Evolutionary conservation across 2,797 vertebrate genomes (phyloP), one percentile per base, ranked within the genome.

Genomic region (Sebastes taczanowskii): DNA sequence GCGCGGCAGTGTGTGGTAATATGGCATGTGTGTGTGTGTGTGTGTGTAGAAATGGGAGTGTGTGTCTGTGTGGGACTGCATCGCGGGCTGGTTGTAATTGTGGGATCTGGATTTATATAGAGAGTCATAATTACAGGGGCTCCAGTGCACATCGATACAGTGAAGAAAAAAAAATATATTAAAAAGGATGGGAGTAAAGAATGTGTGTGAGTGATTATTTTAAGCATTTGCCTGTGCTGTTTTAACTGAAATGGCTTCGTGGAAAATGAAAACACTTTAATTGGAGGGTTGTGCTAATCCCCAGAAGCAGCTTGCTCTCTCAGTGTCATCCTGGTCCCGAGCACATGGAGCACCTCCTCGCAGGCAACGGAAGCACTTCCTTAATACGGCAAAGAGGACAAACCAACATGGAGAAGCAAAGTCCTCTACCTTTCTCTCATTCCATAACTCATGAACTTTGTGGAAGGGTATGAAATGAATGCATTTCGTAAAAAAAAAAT

Each of bases 81-180:
- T 60, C 66, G 11, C 35, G 55, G 78, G 82, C 87, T 89, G 88
- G 81, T 78, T 93, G 83, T 93, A 94, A 95, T 94, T 94, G 91
- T 89, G 90, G 91, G 85, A 94, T 92, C 83, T 92, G 92, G 90
- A 89, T 92, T 94, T 94, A 92, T 94, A 91, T 91, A 84, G 85
- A 88, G 85, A 81, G 85, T 87, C 84, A 72, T 94, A 95, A 95
- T 94, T 94, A 95, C 86, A 95, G 91, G 75, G 79, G 13, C 67
- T 80, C 20, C 79, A 72, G 68, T 78, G 66, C 85, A 84, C 84
- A 77, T 78, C 78, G 86, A 92, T 91, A 89, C 71, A 77, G 84
- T 23, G 60, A 73, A 83, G 74, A 77, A 85, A 89, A 81, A 65
- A 77, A 77, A 64, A 73, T n/a, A 72, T 73, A 82, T 82, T 62